These are phyloP conservation scores for Pocillopora meandrina DNA, from an alignment of 92 coral and sea anemone genomes.

Conservation along the genomic window DNA sequence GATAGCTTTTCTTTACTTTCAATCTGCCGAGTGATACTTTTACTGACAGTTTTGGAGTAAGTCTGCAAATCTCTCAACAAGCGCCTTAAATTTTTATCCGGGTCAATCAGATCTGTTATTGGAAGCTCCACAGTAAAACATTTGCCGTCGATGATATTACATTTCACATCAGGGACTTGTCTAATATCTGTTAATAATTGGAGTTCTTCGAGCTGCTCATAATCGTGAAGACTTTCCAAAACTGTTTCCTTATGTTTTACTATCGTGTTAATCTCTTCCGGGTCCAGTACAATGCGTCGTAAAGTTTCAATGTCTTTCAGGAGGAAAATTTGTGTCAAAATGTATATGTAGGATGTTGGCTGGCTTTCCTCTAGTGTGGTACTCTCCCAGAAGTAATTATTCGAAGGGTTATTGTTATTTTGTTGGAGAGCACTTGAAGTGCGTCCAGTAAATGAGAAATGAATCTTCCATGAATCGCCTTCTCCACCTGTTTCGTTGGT, in stretches of 20 bases:
- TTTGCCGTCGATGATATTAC: background rate
- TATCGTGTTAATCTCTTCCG: background rate
- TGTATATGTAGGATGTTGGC: background rate
- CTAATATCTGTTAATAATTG: background rate
- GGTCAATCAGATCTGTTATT: slow-evolving; percentile 2
- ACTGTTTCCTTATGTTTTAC: background rate
- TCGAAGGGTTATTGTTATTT: background rate
- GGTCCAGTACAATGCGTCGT: background rate
- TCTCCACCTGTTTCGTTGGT: background rate
- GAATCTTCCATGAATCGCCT: slow-evolving; percentile 1
- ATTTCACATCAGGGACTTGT: background rate
- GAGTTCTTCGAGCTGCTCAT: background rate
- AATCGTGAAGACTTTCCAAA: background rate
- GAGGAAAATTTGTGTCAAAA: background rate
- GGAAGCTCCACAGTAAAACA: background rate
- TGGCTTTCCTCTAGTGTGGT: background rate
- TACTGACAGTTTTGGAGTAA: background rate
- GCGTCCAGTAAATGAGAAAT: background rate
- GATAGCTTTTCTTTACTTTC: background rate
- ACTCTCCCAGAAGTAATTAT: background rate
- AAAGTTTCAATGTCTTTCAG: background rate
- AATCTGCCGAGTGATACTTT: too few relatives aligned
- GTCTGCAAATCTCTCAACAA: slow-evolving; percentile 3
- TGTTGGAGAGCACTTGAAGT: background rate
- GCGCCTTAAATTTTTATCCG: background rate